Evolutionary conservation across 2,888 invertebrate genomes (phyloP), one percentile per base, ranked within the genome.

Genomic region (Myathropa florea): DNA sequence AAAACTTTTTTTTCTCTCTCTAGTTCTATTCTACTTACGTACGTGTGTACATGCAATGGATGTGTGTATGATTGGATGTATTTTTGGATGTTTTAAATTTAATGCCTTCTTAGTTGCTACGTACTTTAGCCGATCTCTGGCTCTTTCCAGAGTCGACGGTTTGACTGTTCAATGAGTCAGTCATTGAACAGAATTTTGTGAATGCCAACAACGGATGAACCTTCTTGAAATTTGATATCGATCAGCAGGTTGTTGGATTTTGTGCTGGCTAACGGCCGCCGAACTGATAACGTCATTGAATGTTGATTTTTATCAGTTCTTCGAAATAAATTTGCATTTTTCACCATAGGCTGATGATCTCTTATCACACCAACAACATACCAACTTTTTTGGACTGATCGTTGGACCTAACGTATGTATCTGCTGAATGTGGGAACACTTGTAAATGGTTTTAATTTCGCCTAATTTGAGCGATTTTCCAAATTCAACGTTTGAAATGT

Each of bases 71-170:
- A 68, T 59, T 46, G 18, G 18, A 18, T 46, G 46, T 46, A 46
- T 46, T 46, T 30, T 46, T 65, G 65, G 72, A 79, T 68, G 79
- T 80, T 83, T 71, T 71, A 65, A 67, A 28, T 60, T 60, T 67
- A 60, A 71, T 64, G 10, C 36, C 65, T 33, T 46, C 12, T 60
- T 46, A 46, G 59, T 24, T 28, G 70, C 59, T 59, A 30, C 46
- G 14, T 28, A 53, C 55, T 55, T 30, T 72, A 24, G 63, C 71
- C 61, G 30, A 6, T 12, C 7, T 46, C 4, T 23, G 30, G 59
- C 63, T 46, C 70, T 12, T n/a, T 67, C 79, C 12, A 33, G 7
- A 46, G 46, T 7, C 18, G 46, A 6, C 46, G 60, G 73, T 63
- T 72, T 77, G 53, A 73, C 28, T 59, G 65, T 55, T 3, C 36